Base-by-base conservation (phyloP, 2,888 invertebrate genomes). In the Phrixothrix hirtus region DNA sequence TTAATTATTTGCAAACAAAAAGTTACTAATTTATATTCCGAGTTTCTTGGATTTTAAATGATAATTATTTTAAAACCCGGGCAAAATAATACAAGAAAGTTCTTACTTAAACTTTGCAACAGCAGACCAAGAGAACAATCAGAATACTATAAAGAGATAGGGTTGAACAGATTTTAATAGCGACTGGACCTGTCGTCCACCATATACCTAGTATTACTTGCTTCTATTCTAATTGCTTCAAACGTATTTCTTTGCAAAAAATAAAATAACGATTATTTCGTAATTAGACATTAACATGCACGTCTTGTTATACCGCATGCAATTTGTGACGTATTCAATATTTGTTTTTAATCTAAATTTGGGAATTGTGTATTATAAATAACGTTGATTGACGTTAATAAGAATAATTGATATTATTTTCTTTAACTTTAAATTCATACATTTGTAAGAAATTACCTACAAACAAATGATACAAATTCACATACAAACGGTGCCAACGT, bases 51-150 rank as follows among this genome's bases (percentile, higher is more conserved):
- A 65, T 69, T 68, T 66, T 66, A 64, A 64, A 63, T 63, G 67
- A 67, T 69, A 65, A 68, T 70, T 69, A 70, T 70, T 69, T 67
- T 67, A 65, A 65, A 67, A 67, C 65, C 52, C 57, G 55, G 56
- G 55, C 56, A 57, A 62, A 62, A 63, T 59, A 58, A 61, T 48
- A 59, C 54, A 50, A 51, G 51, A 61, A 61, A 55, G 50, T 59
- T 59, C 42, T 43, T 48, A 48, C 48, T 52, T 48, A 53, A 34
- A 36, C 42, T 48, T 36, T 36, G 26, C 38, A 41, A 31, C 25
- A 52, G 42, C 31, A 10, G 52, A 52, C 41, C 46, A 52, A 31
- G 12, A 36, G 46, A 52, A 52, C 41, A 52, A 52, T 52, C 30
- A 26, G 21, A 17, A 35, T 31, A 42, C 36, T 42, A 37, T 36